These are phyloP conservation scores for Delichon dasypus DNA, from an alignment of 2,797 vertebrate genomes.

Conservation along the genomic window DNA sequence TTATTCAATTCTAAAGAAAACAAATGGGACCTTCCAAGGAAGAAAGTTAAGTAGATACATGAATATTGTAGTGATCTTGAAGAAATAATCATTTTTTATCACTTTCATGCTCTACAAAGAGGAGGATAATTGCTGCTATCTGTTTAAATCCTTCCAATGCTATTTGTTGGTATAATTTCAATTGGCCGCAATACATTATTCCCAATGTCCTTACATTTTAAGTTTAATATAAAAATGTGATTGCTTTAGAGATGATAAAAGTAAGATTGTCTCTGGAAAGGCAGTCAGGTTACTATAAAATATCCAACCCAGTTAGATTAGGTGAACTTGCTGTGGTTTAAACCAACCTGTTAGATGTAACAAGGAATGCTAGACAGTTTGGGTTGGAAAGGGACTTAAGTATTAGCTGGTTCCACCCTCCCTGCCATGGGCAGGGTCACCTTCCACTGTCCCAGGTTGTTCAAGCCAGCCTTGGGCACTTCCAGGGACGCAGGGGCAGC, in stretches of 20 bases:
- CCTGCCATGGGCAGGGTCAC: not conserved
- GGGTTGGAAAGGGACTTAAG: not conserved
- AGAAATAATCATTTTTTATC: conserved; percentile 66
- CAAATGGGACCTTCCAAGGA: conserved; percentile 58
- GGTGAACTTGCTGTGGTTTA: not conserved
- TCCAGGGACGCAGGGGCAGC: not conserved
- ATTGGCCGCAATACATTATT: not conserved
- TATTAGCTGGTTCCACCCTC: accelerated
- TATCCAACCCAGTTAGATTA: not conserved
- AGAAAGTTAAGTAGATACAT: conserved; percentile 62
- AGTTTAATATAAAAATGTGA: conserved; percentile 15
- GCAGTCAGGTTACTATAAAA: not conserved
- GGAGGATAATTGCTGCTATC: conserved; percentile 52
- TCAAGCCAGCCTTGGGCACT: not conserved
- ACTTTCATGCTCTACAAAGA: conserved; percentile 38
- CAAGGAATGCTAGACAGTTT: not conserved
- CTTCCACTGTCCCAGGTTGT: not conserved
- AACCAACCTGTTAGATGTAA: not conserved
- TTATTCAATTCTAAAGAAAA: conserved; percentile 64
- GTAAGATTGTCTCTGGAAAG: not conserved
- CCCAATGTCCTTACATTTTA: conserved; percentile 5
- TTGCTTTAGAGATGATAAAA: conserved; percentile 21
- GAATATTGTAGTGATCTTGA: conserved; percentile 59
- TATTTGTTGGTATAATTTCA: conserved; percentile 54
- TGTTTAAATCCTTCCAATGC: conserved; percentile 46